Percentiles rank a stretch among this genome's conserved stretches.
Conservation (phyloP, 2,888 invertebrate species). For the Phymatocera aterrima region DNA sequence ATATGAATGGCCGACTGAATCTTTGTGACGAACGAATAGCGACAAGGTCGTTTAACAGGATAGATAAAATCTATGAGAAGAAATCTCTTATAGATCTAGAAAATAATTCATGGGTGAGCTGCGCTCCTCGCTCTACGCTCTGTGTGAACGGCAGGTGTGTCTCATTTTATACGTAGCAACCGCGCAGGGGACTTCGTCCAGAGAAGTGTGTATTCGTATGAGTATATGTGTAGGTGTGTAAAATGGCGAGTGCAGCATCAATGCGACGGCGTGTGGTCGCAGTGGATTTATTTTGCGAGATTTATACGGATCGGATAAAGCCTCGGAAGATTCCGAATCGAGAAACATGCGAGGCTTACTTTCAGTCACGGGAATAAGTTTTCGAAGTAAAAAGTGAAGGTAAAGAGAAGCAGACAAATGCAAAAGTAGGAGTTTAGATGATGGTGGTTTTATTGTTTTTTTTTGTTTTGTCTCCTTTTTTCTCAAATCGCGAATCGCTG, state of each 20-base stretch:
- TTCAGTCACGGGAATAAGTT: not conserved
- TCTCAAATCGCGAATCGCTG: no score
- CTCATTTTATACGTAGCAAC: constrained; percentile 6
- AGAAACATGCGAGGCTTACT: constrained; percentile 29
- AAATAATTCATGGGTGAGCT: constrained; percentile 30
- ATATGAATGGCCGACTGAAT: not conserved
- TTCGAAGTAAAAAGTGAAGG: not conserved
- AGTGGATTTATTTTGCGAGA: constrained; percentile 43
- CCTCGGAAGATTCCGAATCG: constrained; percentile 23
- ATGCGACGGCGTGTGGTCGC: constrained; percentile 37
- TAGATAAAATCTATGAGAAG: constrained; percentile 15
- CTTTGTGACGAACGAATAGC: not conserved
- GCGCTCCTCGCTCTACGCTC: constrained; percentile 14
- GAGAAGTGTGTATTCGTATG: not conserved
- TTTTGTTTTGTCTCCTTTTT: not conserved
- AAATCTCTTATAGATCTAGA: constrained; percentile 28
- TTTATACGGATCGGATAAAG: not conserved
- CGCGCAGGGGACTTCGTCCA: not conserved
- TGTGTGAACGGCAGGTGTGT: constrained; percentile 33
- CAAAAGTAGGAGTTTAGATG: not conserved
- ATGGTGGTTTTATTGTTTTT: not conserved
- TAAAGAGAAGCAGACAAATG: not conserved
- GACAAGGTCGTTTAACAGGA: constrained; percentile 19
- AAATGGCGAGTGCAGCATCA: constrained; percentile 24
- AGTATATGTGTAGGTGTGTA: not conserved